A percentile compares a stretch with the other conserved stretches of the same genome.
Conservation (phyloP, 2,888 invertebrate species). For the Cremastobaeus sp. region DNA sequence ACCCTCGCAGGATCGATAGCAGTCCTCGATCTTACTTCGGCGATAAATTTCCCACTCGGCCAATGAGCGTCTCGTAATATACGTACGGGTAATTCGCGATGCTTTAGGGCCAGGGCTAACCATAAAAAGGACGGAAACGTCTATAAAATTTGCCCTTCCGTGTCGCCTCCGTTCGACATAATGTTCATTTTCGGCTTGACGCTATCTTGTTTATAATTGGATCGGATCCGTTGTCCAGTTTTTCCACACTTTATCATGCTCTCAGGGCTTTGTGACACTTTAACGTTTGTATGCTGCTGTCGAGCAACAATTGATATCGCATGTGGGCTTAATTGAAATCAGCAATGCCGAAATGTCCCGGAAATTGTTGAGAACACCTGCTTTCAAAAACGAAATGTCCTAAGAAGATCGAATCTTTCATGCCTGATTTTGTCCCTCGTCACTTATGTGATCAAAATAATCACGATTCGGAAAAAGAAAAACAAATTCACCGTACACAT, state of each 20-base stretch:
- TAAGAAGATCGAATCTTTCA: too few species aligned
- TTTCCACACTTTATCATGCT: not conserved
- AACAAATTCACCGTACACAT: too few species aligned
- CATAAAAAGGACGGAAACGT: conserved; percentile 68
- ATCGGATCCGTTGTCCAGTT: conserved; percentile 1
- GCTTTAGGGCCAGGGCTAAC: conserved; percentile 71
- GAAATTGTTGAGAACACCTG: too few species aligned
- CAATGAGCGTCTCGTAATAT: conserved; percentile 59
- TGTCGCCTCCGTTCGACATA: conserved; percentile 36
- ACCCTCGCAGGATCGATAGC: conserved; percentile 54
- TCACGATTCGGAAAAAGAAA: too few species aligned
- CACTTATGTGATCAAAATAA: too few species aligned
- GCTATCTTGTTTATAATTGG: conserved; percentile 11
- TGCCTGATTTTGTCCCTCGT: too few species aligned
- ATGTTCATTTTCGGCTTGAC: conserved; percentile 22
- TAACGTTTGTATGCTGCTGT: too few species aligned
- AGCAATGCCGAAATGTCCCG: too few species aligned
- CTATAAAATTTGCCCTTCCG: conserved; percentile 66
- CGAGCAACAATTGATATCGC: too few species aligned
- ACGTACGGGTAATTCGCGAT: conserved; percentile 70
- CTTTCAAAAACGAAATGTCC: too few species aligned
- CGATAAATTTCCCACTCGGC: conserved; percentile 53
- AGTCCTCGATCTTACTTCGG: conserved; percentile 54
- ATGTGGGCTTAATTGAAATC: too few species aligned
- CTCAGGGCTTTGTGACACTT: not conserved